phyloP scores from a whole-genome alignment of 1,140 invertebrate genomes.

The Spodoptera litura region DNA sequence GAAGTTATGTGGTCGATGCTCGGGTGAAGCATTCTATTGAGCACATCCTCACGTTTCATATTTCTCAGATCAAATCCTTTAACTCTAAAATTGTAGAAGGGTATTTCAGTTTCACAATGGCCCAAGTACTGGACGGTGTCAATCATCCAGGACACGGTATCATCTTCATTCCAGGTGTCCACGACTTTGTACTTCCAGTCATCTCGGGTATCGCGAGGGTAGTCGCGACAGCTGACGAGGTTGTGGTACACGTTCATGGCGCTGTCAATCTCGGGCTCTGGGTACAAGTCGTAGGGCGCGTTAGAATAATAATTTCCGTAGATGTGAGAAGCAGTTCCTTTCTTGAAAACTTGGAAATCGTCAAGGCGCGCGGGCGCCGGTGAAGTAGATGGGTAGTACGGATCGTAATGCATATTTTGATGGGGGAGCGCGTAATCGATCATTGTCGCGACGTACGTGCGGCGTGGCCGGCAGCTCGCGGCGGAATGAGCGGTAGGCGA shows the following conservation, averaged over 20 bases:
- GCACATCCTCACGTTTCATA: conserved; percentile 83
- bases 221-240: conserved; percentile 69
- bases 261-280: conserved; percentile 68
- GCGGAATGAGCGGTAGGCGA: conserved; percentile 69
- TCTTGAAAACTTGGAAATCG: conserved; percentile 79
- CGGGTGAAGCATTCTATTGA: conserved; percentile 76
- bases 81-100: conserved; percentile 83
- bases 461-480: conserved; percentile 68
- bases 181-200: conserved; percentile 86
- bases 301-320: conserved; percentile 76
- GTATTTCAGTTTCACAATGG: conserved; percentile 79
- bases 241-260: conserved; percentile 74
- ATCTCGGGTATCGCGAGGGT: conserved; percentile 61
- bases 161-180: conserved; percentile 85
- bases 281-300: conserved; percentile 67
- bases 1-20: conserved; percentile 65
- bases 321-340: conserved; percentile 70
- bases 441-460: conserved; percentile 69
- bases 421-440: conserved; percentile 78
- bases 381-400: conserved; percentile 65
- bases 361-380: conserved; percentile 77
- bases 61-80: conserved; percentile 81
- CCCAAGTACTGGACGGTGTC: conserved; percentile 79
- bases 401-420: conserved; percentile 72
- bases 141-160: conserved; percentile 87